These are phyloP conservation scores for Microdon myrmicae DNA, from an alignment of 2,888 invertebrate species.

Conservation along the genomic window DNA sequence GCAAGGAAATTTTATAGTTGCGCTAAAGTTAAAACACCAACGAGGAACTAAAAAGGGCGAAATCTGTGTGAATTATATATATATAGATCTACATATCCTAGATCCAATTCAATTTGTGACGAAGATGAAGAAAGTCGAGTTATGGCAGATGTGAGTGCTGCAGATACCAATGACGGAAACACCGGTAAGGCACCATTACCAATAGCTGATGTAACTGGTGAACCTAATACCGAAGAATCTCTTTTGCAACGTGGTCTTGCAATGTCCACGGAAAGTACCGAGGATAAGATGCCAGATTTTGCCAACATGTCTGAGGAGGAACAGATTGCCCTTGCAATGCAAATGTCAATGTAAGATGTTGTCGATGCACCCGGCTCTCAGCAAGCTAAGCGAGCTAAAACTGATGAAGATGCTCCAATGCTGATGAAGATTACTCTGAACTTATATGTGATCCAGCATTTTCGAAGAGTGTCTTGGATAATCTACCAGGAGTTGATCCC, in stretches of 20 bases:
- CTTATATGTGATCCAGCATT: slow-evolving; percentile 96
- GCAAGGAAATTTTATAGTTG: too few species aligned
- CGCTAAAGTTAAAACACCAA: too few species aligned
- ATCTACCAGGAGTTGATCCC: slow-evolving; percentile 94
- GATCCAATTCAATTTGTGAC: too few species aligned
- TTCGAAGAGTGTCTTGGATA: slow-evolving; percentile 91
- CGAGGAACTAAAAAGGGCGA: too few species aligned
- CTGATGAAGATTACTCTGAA: slow-evolving; percentile 90
- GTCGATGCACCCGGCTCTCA: slow-evolving; percentile 69
- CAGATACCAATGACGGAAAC: slow-evolving; percentile 65
- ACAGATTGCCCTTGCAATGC: slow-evolving; percentile 98
- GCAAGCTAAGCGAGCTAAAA: slow-evolving; percentile 70
- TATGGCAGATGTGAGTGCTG: slow-evolving; percentile 72
- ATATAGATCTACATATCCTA: too few species aligned
- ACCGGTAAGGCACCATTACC: slow-evolving; percentile 51
- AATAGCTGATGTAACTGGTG: slow-evolving; percentile 56
- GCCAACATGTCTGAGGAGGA: slow-evolving; percentile 97
- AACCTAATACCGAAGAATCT: slow-evolving; percentile 78
- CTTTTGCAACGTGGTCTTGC: slow-evolving; percentile 90
- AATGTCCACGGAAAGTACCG: slow-evolving; percentile 81
- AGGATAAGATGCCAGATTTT: slow-evolving; percentile 77
- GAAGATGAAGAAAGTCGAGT: slow-evolving; percentile 89
- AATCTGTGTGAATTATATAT: too few species aligned
- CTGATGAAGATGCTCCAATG: slow-evolving; percentile 74
- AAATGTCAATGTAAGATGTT: slow-evolving; percentile 98